Evolutionary conservation across 1,140 invertebrate species (phyloP), one percentile per base, ranked within the genome.

Genomic region (Drosophila insularis): DNA sequence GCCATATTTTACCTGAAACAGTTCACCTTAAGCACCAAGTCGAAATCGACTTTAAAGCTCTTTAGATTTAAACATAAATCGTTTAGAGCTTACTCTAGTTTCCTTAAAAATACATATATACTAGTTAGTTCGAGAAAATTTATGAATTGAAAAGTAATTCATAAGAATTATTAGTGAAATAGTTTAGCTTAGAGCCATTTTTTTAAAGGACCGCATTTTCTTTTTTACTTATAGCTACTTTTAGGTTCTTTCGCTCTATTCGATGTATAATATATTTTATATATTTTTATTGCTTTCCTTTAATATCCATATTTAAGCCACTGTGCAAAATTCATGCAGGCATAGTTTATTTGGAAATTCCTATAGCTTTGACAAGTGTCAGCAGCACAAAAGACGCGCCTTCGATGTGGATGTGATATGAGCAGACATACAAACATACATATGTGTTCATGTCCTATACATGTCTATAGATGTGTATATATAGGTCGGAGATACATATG

Each of bases 301-400:
- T 46, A 7, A 14, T 6, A n/a, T 5, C n/a, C n/a, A 8, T 3
- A 0, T 2, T 17, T 31, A 10, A 56, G n/a, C 39, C 67, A 85
- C 56, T 72, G 81, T 87, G 66, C 63, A n/a, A 27, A n/a, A 0
- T 21, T 23, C 40, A 63, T 72, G 54, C 53, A 63, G 65, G 72
- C 63, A 76, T 82, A 79, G 84, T 73, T 81, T 86, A 70, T 87
- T 82, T 81, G 79, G 56, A 62, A 86, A 86, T 87, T 87, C 67
- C 79, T 75, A 79, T 71, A 82, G 74, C 82, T 86, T 87, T 86
- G 82, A 87, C 79, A 86, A 86, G 82, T 87, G 82, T 80, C 82
- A 87, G 78, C 55, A 63, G 69, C 82, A 87, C 82, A 87, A 87
- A 82, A 80, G 84, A 76, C 71, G 66, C 69, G 69, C 61, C 68